Evolutionary conservation across 2,113 vertebrate species (phyloP).

Genomic region (Onychorhynchus coronatus): DNA sequence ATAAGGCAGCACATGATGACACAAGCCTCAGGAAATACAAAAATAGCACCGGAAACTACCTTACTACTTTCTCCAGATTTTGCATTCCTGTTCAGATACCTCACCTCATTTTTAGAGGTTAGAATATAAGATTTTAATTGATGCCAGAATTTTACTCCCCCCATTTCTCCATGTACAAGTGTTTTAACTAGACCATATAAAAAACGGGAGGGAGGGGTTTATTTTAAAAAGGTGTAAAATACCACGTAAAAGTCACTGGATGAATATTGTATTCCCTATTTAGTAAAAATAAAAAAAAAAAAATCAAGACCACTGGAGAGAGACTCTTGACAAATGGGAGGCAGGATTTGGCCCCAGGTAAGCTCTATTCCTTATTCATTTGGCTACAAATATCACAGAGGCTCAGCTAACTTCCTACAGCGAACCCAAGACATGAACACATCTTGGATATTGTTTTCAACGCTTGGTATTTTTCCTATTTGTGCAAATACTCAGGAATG

Average conservation of each 20-base stretch:
- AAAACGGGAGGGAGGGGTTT: neutral
- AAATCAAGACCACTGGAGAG: neutral
- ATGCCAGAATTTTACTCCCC: neutral
- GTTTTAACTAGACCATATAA: neutral
- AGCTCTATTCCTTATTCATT: neutral
- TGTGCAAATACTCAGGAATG: slow-evolving; percentile 33
- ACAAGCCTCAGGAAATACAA: slow-evolving; percentile 38
- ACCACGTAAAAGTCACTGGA: neutral
- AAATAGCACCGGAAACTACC: slow-evolving; percentile 36
- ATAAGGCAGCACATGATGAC: slow-evolving; percentile 7
- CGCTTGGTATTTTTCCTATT: neutral
- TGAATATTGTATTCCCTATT: neutral
- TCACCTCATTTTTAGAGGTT: slow-evolving; percentile 20
- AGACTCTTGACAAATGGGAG: neutral
- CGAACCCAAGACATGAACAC: neutral
- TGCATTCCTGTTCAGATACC: slow-evolving; percentile 54
- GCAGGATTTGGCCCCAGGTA: neutral
- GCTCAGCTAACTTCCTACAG: neutral
- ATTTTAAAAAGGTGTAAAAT: neutral
- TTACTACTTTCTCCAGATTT: slow-evolving; percentile 25
- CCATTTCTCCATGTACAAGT: neutral
- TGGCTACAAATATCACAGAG: neutral
- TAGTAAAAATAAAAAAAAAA: too few relatives aligned
- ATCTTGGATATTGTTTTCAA: neutral
- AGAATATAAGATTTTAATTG: neutral